Evolutionary conservation across 1,140 invertebrate genomes (phyloP), one percentile per base, ranked within the genome.

Genomic region (Rhopalosiphum maidis): DNA sequence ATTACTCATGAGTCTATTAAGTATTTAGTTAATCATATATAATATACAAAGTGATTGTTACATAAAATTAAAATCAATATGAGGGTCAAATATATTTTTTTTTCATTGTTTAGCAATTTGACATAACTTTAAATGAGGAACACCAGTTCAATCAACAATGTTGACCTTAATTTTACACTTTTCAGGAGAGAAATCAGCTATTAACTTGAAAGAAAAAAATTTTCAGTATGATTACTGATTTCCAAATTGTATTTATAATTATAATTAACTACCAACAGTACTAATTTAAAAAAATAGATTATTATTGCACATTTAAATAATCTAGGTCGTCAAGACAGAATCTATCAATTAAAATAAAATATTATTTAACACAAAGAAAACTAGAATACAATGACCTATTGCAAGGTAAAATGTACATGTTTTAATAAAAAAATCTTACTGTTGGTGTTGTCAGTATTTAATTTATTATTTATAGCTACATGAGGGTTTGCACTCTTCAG

Each of bases 301-400:
- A 91, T 77, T 93, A 93, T 93, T 93, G 91, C 91, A 93, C 91
- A 86, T 93, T 93, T 82, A 37, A 83, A 92, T 92, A n/a, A 83
- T 82, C 30, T 51, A 92, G 18, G 48, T 86, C 82, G 55, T 85
- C 82, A 85, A 85, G 91, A 92, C 82, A 30, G 35, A 54, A 68
- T 55, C 35, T 35, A 51, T 93, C 15, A 51, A 91, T 91, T 25
- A 37, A 82, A 86, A 93, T 91, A 90, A 91, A 82, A 91, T 83
- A 51, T 83, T 48, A 83, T 11, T 85, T 41, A 86, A 54, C 48
- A 93, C 7, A 30, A 82, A 54, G 37, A 43, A 86, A 85, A 85
- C 85, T 90, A 43, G 55, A 91, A 92, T 86, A 51, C 48, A 86
- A 85, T 55, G 9, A 92, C 82, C 82, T 55, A 86, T 43, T 55